These are phyloP conservation scores for Pseudomyrmex cubaensis DNA, from an alignment of 1,140 invertebrate genomes.

Conservation along the genomic window DNA sequence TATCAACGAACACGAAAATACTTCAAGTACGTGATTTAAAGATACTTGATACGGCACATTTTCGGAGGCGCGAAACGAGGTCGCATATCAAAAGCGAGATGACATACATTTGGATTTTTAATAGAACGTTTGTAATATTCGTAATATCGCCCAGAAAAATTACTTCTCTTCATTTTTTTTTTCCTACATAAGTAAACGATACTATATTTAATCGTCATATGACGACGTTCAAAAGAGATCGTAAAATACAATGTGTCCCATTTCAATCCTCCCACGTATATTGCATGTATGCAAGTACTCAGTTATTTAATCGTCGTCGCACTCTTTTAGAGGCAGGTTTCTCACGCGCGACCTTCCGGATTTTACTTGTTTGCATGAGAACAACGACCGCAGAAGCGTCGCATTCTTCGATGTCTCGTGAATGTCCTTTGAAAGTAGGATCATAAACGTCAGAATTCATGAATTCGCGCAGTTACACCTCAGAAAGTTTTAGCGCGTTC, in stretches of 20 bases:
- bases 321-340: not conserved
- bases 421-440: not conserved
- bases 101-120: not conserved
- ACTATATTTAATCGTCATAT: too few species aligned
- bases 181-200: too few species aligned
- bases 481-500: constrained; percentile 31
- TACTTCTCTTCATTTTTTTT: too few species aligned
- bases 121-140: too few species aligned
- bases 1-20: constrained; percentile 7
- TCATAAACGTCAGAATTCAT: constrained; percentile 46
- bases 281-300: not conserved
- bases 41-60: not conserved
- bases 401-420: not conserved
- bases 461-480: constrained; percentile 47
- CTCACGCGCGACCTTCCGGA: not conserved
- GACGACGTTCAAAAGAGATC: too few species aligned
- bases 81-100: not conserved
- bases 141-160: too few species aligned
- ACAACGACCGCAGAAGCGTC: not conserved
- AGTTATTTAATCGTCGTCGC: not conserved
- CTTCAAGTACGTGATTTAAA: not conserved
- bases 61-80: not conserved
- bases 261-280: too few species aligned
- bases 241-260: too few species aligned
- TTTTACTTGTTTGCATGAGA: constrained; percentile 3